These are phyloP conservation scores for Drosophila subobscura DNA, from an alignment of 1,140 invertebrate genomes.

Conservation along the genomic window DNA sequence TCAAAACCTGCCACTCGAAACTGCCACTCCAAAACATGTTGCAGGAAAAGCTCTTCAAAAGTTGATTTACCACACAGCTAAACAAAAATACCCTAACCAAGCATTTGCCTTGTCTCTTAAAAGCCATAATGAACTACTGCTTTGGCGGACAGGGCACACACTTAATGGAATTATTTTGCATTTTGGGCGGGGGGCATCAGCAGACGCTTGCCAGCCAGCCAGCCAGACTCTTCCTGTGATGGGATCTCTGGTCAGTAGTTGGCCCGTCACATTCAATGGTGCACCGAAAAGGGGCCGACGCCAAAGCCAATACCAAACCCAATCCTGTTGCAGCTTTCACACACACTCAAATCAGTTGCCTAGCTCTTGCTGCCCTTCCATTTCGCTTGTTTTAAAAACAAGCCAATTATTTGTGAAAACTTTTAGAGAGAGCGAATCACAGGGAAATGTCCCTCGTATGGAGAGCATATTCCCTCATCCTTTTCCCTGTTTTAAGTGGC, in stretches of 20 bases:
- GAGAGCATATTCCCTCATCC: not conserved
- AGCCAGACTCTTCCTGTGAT: conserved; percentile 21
- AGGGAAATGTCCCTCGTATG: not conserved
- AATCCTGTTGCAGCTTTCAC: not conserved
- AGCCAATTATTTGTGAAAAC: conserved; percentile 70
- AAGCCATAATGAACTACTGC: conserved; percentile 19
- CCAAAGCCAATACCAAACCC: too few relatives aligned
- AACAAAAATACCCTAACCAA: not conserved
- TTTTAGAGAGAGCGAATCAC: conserved; percentile 29
- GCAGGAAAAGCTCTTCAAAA: not conserved
- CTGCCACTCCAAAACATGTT: too few relatives aligned
- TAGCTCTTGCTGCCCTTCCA: conserved; percentile 20
- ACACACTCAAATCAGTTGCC: conserved; percentile 21
- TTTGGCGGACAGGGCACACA: conserved; percentile 1
- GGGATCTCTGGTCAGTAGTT: conserved; percentile 22
- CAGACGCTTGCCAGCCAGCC: not conserved
- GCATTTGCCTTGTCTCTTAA: not conserved
- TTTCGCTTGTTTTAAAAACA: conserved; percentile 61
- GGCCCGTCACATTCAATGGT: conserved; percentile 32
- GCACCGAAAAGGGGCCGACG: too few relatives aligned
- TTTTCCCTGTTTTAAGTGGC: conserved; percentile 59
- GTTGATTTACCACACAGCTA: not conserved
- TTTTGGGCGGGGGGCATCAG: not conserved
- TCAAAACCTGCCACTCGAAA: too few relatives aligned
- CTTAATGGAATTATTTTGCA: conserved; percentile 32